These are phyloP conservation scores for Drosophila seguyi DNA, from an alignment of 1,140 invertebrate species.

Conservation along the genomic window DNA sequence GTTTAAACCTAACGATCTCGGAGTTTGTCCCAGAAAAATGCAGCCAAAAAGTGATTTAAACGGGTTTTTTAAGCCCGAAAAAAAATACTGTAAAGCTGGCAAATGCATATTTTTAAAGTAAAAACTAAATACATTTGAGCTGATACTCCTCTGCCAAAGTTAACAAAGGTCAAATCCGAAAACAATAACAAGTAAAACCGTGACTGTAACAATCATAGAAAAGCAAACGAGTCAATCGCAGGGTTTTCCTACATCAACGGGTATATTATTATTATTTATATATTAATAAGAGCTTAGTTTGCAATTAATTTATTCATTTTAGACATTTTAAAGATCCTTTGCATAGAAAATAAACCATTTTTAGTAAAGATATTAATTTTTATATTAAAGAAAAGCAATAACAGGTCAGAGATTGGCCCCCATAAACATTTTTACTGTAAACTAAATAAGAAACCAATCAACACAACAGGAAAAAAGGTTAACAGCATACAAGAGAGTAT, in stretches of 20 bases:
- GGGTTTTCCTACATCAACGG: background rate
- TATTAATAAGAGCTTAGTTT: background rate
- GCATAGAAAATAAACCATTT: background rate
- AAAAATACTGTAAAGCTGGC: background rate
- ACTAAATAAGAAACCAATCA: background rate
- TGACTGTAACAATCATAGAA: background rate
- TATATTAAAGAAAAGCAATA: background rate
- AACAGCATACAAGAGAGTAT: background rate
- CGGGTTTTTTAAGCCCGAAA: background rate
- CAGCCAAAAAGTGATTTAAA: constrained; percentile 18
- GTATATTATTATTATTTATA: background rate
- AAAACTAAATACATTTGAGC: background rate
- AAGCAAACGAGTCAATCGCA: background rate
- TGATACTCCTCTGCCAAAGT: background rate
- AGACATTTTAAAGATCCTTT: background rate
- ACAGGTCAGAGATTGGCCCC: background rate
- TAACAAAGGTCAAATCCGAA: background rate
- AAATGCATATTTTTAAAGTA: background rate
- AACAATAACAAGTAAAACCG: background rate
- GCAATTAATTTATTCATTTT: background rate
- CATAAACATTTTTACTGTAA: background rate
- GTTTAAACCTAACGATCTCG: background rate
- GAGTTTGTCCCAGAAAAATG: background rate
- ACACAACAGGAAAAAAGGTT: background rate
- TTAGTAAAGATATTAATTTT: background rate